These are phyloP conservation scores for Tinea pellionella DNA, from an alignment of 2,888 invertebrate species.

Conservation along the genomic window DNA sequence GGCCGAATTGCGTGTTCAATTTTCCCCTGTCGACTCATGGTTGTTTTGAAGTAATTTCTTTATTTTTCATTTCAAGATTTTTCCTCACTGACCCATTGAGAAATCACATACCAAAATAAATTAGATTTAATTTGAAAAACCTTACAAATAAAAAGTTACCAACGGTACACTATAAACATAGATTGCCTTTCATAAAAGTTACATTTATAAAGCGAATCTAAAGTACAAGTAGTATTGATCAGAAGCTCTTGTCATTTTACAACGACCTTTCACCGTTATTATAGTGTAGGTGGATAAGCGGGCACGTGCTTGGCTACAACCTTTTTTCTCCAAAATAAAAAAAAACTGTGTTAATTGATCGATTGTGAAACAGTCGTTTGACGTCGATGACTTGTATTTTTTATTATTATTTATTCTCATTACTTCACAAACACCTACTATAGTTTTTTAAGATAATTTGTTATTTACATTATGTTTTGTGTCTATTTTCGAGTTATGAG, in stretches of 20 bases:
- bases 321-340: slow-evolving; percentile 1
- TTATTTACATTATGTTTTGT: background rate
- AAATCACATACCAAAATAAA: too few species aligned
- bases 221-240: background rate
- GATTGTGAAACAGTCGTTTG: background rate
- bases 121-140: too few species aligned
- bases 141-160: too few species aligned
- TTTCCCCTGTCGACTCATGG: too few species aligned
- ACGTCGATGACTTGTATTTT: background rate
- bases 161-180: too few species aligned
- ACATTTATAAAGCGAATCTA: too few species aligned
- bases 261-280: background rate
- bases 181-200: too few species aligned
- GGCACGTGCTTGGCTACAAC: background rate
- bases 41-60: too few species aligned
- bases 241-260: background rate
- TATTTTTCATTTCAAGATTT: too few species aligned
- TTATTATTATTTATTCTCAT: background rate
- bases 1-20: too few species aligned
- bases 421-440: background rate
- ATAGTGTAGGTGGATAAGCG: background rate
- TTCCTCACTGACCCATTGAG: too few species aligned
- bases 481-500: background rate
- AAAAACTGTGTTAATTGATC: background rate
- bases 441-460: background rate